phyloP scores from a whole-genome alignment of 2,888 invertebrate species.

The Agrotis segetum region DNA sequence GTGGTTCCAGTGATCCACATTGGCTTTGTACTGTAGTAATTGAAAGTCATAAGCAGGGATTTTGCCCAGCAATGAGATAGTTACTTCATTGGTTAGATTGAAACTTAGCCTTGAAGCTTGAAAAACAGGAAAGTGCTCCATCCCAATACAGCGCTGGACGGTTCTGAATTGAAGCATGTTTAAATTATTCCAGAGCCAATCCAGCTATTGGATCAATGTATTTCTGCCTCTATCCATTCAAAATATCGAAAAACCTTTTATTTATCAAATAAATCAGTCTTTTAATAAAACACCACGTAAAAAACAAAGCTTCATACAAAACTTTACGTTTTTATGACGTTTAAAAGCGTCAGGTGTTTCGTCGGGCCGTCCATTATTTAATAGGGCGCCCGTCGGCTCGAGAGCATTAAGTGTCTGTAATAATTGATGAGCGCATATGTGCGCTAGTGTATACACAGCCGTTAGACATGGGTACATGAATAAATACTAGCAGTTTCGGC shows the following conservation, averaged over 20 bases:
- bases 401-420: conserved; percentile 77
- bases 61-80: too few relatives aligned
- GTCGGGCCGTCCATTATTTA: conserved; percentile 72
- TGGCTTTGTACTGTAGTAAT: too few relatives aligned
- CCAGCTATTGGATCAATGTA: too few relatives aligned
- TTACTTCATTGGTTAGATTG: too few relatives aligned
- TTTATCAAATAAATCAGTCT: background rate
- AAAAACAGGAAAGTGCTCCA: too few relatives aligned
- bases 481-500: conserved; percentile 43
- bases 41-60: too few relatives aligned
- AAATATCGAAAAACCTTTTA: background rate
- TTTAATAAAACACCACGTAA: conserved; percentile 15
- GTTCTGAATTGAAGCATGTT: too few relatives aligned
- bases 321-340: conserved; percentile 58
- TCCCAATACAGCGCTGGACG: too few relatives aligned
- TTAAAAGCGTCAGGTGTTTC: conserved; percentile 75
- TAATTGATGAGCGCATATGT: conserved; percentile 74
- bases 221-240: too few relatives aligned
- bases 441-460: conserved; percentile 53
- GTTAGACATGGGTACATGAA: conserved; percentile 61
- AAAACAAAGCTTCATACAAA: conserved; percentile 35
- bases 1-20: too few relatives aligned
- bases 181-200: too few relatives aligned
- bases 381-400: conserved; percentile 68
- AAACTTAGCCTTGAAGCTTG: too few relatives aligned